Conservation (phyloP, 2,888 invertebrate species). For the Caradrina clavipalpis region DNA sequence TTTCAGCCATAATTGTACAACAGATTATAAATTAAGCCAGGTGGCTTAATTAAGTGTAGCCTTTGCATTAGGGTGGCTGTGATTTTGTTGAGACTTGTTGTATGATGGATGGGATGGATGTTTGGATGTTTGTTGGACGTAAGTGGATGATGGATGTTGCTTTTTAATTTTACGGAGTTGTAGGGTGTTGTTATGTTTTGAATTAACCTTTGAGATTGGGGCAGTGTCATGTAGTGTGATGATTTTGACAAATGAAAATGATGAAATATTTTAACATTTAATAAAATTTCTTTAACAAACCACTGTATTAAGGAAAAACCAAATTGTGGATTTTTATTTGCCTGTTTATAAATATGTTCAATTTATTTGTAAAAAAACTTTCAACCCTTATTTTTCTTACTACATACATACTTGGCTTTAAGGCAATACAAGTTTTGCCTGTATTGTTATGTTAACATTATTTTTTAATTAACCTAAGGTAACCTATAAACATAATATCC, state of each 20-base stretch:
- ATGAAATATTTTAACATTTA: no score
- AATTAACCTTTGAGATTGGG: background rate
- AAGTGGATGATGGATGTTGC: background rate
- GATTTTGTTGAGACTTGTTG: conserved; percentile 23
- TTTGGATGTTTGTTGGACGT: conserved; percentile 3
- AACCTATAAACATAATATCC: background rate
- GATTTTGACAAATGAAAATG: no score
- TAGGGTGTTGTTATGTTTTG: background rate
- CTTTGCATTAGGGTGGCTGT: conserved; percentile 48
- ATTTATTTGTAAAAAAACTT: no score
- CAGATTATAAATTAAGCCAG: conserved; percentile 68
- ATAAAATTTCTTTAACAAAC: no score
- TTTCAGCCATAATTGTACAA: conserved; percentile 60
- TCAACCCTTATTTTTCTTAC: no score
- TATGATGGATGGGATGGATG: conserved; percentile 29
- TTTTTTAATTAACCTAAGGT: background rate
- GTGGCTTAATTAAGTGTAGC: conserved; percentile 68
- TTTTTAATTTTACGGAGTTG: background rate
- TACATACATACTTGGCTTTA: background rate
- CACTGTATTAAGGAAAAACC: no score
- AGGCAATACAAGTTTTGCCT: background rate
- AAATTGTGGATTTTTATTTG: no score
- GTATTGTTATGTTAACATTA: background rate
- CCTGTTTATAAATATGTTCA: no score
- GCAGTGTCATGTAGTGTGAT: no score